Percentiles rank a stretch among this genome's conserved stretches.
These are phyloP conservation scores for Reticulitermes lucifugus DNA, from an alignment of 2,888 invertebrate species.

Conservation along the genomic window DNA sequence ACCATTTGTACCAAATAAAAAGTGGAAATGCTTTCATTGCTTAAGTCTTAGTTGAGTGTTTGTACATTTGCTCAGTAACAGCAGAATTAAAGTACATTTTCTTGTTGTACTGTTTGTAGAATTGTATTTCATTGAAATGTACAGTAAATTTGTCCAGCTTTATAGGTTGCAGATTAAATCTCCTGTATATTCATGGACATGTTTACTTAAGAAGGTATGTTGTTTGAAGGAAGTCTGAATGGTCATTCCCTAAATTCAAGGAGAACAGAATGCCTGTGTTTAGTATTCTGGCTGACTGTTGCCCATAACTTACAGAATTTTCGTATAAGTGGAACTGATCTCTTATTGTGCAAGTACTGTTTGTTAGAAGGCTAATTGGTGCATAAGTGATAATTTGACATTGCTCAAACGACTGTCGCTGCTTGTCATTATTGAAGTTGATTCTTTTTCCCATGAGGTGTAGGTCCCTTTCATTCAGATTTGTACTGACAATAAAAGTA, in stretches of 20 bases:
- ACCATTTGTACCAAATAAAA: background rate
- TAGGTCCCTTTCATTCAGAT: background rate
- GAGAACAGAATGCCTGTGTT: background rate
- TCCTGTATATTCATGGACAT: background rate
- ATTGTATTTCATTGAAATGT: background rate
- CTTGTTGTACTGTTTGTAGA: background rate
- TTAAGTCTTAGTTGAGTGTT: background rate
- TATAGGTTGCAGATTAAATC: background rate
- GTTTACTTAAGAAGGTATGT: background rate
- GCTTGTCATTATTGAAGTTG: background rate
- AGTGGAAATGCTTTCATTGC: background rate
- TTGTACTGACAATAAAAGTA: background rate
- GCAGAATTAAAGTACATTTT: background rate
- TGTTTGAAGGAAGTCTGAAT: background rate
- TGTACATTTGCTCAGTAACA: background rate
- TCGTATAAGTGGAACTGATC: background rate
- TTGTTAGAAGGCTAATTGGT: background rate
- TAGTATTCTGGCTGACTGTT: background rate
- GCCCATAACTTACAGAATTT: too few relatives aligned
- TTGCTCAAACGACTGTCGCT: background rate
- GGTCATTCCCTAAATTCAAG: background rate
- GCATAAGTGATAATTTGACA: background rate
- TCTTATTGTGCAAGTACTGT: background rate
- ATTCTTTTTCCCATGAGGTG: background rate
- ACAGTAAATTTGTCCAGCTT: background rate